Conservation (phyloP, 2,797 vertebrate genomes). For the Cryptoblepharus egeriae region DNA sequence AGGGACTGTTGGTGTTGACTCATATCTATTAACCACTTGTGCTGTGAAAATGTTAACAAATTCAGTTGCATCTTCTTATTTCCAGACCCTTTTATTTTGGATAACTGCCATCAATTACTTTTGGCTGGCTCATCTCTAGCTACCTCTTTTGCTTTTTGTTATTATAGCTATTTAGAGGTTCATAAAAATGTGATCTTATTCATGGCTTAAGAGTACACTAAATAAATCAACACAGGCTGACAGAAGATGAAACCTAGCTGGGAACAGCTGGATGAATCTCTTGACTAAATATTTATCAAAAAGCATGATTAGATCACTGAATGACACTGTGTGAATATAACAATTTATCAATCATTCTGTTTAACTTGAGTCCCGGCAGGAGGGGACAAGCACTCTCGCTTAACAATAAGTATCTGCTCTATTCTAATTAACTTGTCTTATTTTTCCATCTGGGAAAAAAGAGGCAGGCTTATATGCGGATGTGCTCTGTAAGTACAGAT, state of each 20-base stretch:
- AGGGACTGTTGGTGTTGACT: constrained; percentile 28
- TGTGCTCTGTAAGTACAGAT: constrained; percentile 52
- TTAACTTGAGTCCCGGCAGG: constrained; percentile 77
- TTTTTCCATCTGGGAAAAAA: constrained; percentile 66
- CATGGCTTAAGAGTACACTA: constrained; percentile 73
- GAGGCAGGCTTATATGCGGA: constrained; percentile 61
- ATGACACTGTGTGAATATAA: constrained; percentile 78
- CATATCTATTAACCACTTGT: constrained; percentile 42
- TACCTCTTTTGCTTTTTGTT: constrained; percentile 76
- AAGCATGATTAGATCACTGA: constrained; percentile 81
- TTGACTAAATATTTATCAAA: constrained; percentile 86
- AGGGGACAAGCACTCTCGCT: constrained; percentile 72
- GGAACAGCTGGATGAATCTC: constrained; percentile 84
- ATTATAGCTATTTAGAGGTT: constrained; percentile 79
- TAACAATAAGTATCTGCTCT: constrained; percentile 77
- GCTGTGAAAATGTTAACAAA: constrained; percentile 46
- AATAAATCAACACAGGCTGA: constrained; percentile 81
- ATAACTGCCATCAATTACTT: constrained; percentile 74
- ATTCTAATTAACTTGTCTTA: constrained; percentile 77
- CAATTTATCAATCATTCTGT: constrained; percentile 86
- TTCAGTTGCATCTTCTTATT: constrained; percentile 53
- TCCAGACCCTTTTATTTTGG: constrained; percentile 55
- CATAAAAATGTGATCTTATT: constrained; percentile 81
- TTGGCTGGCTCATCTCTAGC: constrained; percentile 71
- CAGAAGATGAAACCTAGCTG: constrained; percentile 79